phyloP scores from a whole-genome alignment of 2,888 invertebrate species.

The Dyspetes luteomarginatus region DNA sequence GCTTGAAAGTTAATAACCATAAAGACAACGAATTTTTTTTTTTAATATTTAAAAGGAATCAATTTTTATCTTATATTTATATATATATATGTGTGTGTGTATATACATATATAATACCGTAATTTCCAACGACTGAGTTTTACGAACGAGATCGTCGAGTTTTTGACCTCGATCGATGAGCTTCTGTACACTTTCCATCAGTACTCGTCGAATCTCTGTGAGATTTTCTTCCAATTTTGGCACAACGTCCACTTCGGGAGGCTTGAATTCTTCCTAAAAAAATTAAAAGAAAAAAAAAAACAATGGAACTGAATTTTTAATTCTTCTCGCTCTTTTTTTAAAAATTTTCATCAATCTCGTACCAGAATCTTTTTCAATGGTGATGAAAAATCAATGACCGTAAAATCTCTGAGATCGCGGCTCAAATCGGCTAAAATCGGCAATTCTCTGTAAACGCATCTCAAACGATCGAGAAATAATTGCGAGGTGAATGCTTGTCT shows the following conservation, averaged over 20 bases:
- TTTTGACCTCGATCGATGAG: slow-evolving; percentile 75
- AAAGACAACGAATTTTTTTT: too few relatives aligned
- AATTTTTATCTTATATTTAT: too few relatives aligned
- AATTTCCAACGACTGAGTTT: slow-evolving; percentile 74
- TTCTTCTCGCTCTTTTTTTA: neutral
- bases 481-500: slow-evolving; percentile 62
- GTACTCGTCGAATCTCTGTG: slow-evolving; percentile 70
- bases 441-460: slow-evolving; percentile 74
- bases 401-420: slow-evolving; percentile 67
- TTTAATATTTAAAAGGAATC: too few relatives aligned
- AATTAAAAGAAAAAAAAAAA: neutral
- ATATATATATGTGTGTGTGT: too few relatives aligned
- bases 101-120: slow-evolving; percentile 72
- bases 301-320: neutral
- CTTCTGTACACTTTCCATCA: slow-evolving; percentile 75
- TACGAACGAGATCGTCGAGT: slow-evolving; percentile 75
- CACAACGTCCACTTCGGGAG: slow-evolving; percentile 58
- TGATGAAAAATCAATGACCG: slow-evolving; percentile 70
- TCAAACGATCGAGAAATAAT: slow-evolving; percentile 71
- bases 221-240: slow-evolving; percentile 71
- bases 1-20: neutral
- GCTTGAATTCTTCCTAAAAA: slow-evolving; percentile 71
- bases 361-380: slow-evolving; percentile 74
- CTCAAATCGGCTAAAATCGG: slow-evolving; percentile 75
- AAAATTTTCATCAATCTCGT: slow-evolving; percentile 41